A percentile compares a stretch with the other conserved stretches of the same genome.
phyloP scores from a whole-genome alignment of 2,113 vertebrate genomes.

The Mustela nigripes region DNA sequence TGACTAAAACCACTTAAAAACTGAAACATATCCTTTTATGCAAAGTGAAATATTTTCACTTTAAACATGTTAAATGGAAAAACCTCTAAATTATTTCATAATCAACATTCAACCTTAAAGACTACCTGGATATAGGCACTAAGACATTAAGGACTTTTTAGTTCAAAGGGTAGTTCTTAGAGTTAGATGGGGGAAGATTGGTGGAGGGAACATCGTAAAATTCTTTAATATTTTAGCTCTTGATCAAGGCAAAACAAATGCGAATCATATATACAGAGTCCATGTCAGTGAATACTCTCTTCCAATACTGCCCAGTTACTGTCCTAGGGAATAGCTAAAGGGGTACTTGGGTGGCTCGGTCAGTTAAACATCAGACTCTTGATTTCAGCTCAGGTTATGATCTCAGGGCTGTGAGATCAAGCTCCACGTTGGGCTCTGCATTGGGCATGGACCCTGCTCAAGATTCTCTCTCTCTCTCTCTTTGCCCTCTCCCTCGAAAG shows the following conservation, averaged over 20 bases:
- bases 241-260: background rate
- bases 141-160: background rate
- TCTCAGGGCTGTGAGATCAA: background rate
- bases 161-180: background rate
- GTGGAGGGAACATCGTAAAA: background rate
- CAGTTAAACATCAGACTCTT: background rate
- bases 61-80: conserved; percentile 47
- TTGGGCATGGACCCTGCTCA: background rate
- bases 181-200: background rate
- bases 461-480: background rate
- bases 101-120: conserved; percentile 5
- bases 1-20: background rate
- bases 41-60: background rate
- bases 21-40: background rate
- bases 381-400: background rate
- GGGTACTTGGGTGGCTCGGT: background rate
- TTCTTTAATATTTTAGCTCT: conserved; percentile 24
- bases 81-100: conserved; percentile 4
- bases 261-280: background rate
- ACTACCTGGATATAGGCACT: background rate
- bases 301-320: background rate
- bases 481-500: background rate
- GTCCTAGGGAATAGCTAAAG: background rate
- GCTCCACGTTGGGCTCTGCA: background rate
- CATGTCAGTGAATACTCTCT: background rate